Evolutionary conservation across 2,888 invertebrate genomes (phyloP).

Genomic region (Stegana nigrithorax): DNA sequence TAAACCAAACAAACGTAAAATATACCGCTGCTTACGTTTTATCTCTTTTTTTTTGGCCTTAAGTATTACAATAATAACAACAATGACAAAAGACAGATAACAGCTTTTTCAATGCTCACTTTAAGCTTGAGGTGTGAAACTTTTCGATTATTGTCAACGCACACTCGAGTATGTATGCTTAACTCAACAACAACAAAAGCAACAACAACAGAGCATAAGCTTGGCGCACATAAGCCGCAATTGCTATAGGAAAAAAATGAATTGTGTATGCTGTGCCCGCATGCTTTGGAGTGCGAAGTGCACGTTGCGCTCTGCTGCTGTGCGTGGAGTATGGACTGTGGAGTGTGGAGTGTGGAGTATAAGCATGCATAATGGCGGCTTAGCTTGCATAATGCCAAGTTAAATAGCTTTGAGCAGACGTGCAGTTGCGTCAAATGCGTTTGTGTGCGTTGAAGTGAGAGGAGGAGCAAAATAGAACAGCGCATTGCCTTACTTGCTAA

Average conservation of each 20-base stretch:
- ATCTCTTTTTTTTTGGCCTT: background rate
- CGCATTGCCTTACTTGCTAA: too few relatives aligned
- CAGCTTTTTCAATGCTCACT: slow-evolving; percentile 41
- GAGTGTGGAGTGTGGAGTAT: background rate
- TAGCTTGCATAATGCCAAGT: slow-evolving; percentile 54
- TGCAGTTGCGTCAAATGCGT: background rate
- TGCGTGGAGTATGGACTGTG: background rate
- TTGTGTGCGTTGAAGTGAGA: background rate
- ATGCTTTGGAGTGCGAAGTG: slow-evolving; percentile 14
- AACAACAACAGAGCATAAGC: background rate
- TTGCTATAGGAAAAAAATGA: slow-evolving; percentile 45
- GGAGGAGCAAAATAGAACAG: too few relatives aligned
- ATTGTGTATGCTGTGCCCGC: too few relatives aligned
- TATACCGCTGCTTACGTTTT: background rate
- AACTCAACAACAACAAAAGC: slow-evolving; percentile 3
- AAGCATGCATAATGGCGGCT: slow-evolving; percentile 49
- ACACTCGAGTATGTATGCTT: slow-evolving; percentile 25
- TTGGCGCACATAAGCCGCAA: slow-evolving; percentile 46
- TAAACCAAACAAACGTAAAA: slow-evolving; percentile 17
- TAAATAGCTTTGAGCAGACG: slow-evolving; percentile 41
- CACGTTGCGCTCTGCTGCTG: background rate
- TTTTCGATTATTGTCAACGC: slow-evolving; percentile 60
- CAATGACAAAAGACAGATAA: slow-evolving; percentile 38
- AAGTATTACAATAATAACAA: background rate
- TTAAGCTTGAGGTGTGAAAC: slow-evolving; percentile 64